Evolutionary conservation across 2,797 vertebrate genomes (phyloP), one percentile per base, ranked within the genome.

Genomic region (Selene dorsalis): DNA sequence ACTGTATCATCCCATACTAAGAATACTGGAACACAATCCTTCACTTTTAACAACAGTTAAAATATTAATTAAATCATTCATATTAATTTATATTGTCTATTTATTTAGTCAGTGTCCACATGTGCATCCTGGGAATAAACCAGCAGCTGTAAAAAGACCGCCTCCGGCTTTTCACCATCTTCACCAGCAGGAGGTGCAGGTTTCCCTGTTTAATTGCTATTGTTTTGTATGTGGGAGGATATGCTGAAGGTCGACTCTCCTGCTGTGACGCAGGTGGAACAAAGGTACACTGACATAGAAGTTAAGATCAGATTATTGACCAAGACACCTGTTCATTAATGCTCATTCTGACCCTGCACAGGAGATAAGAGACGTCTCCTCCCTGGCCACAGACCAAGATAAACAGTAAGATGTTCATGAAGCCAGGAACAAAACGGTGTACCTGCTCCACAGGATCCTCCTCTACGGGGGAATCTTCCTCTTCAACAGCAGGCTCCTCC

Each of bases 401-500:
- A 6, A 2, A 9, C 20, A 50, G n/a, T 4, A 47, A 16, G 70
- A 14, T 32, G 20, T 10, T 0, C 6, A 22, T 38, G n/a, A 22
- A 30, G 28, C 30, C 9, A 1, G 6, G 20, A 63, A 48, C 20
- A 63, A 12, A 12, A 73, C 9, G 52, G 47, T 60, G 39, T 30
- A 84, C 84, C 79, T 89, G 82, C 11, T 87, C 87, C n/a, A 48
- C 81, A 38, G 57, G 64, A 20, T 1, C 30, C 2, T 78, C 69
- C 48, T 87, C 87, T 20, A 48, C 82, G 30, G 57, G 64, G 26
- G 3, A 24, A 2, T 75, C 69, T 43, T 80, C 77, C 28, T 88
- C 90, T 9, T n/a, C 76, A 14, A 28, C 50, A 61, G 50, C 48
- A 32, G 73, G 73, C 74, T 91, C 90, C 65, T 90, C 91, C 74